Evolutionary conservation across 2,888 invertebrate species (phyloP), one percentile per base, ranked within the genome.

Genomic region (Cecidostiba fungosa): DNA sequence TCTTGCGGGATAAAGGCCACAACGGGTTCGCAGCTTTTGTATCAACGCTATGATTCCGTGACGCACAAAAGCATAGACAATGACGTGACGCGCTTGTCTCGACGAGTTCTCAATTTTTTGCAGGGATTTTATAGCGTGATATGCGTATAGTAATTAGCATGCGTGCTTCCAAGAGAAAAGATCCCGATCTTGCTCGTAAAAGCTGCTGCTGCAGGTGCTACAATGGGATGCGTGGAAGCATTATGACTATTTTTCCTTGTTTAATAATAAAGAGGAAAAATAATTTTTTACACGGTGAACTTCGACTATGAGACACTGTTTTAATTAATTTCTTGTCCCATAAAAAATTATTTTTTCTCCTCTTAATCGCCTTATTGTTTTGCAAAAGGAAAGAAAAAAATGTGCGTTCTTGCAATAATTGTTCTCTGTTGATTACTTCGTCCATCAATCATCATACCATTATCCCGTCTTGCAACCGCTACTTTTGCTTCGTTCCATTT

Each of bases 51-150:
- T 3, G 19, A 47, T 82, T 66, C 66, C 32, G 32, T 66, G 76
- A 76, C 76, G 73, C 76, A 82, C 50, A 54, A 62, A 39, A 23
- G 39, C n/a, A 23, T 14, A 50, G 26, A 82, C 32, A 82, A 76
- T 54, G 50, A 76, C 76, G 29, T 19, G 59, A 59, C 59, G 59
- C n/a, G 59, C 59, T 5, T 1, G 59, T 59, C n/a, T 59, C 8
- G 2, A 16, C 23, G n/a, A 10, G 23, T 59, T 59, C 23, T 59
- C 8, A 23, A 59, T 59, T 59, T 59, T 23, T 59, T 23, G 59
- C 59, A 23, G 6, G 23, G 23, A 23, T n/a, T 59, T 59, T 59
- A 59, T 59, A 23, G 59, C 23, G 59, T 59, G 59, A 23, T 2
- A 50, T 5, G 50, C 50, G 50, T 50, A 19, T 50, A 50, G 19